Conservation (phyloP, 2,797 vertebrate genomes). For the Poecilia velifera region DNA sequence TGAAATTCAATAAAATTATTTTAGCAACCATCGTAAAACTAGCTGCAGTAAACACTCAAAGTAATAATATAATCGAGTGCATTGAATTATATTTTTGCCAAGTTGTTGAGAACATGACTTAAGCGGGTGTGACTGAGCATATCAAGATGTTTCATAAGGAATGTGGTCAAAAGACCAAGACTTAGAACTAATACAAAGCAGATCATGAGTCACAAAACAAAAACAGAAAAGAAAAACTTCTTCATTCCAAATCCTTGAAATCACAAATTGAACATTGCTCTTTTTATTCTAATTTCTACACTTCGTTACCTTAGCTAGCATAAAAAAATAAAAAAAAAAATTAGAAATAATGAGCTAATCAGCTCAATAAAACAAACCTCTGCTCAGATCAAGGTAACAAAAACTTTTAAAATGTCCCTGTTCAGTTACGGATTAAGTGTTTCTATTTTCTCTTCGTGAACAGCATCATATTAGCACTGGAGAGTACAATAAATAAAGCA, state of each 20-base stretch:
- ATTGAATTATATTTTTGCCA: neutral
- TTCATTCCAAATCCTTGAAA: neutral
- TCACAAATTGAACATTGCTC: neutral
- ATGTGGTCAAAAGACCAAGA: neutral
- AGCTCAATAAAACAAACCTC: neutral
- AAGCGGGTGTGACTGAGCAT: neutral
- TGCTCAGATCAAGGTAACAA: neutral
- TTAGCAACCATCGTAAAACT: neutral
- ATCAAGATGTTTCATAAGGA: neutral
- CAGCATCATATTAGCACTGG: neutral
- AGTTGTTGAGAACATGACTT: neutral
- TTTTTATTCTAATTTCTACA: neutral
- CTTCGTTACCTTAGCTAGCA: neutral
- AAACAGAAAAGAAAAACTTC: neutral
- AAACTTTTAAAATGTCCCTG: neutral
- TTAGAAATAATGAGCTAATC: neutral
- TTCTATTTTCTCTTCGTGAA: neutral
- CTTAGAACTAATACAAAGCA: neutral
- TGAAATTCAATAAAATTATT: neutral
- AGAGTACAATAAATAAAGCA: constrained; percentile 7
- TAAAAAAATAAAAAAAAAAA: neutral
- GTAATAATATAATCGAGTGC: neutral
- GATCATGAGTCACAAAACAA: neutral
- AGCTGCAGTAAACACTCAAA: neutral
- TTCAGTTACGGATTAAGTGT: neutral